phyloP scores from a whole-genome alignment of 2,888 invertebrate species.

The Apamea anceps region DNA sequence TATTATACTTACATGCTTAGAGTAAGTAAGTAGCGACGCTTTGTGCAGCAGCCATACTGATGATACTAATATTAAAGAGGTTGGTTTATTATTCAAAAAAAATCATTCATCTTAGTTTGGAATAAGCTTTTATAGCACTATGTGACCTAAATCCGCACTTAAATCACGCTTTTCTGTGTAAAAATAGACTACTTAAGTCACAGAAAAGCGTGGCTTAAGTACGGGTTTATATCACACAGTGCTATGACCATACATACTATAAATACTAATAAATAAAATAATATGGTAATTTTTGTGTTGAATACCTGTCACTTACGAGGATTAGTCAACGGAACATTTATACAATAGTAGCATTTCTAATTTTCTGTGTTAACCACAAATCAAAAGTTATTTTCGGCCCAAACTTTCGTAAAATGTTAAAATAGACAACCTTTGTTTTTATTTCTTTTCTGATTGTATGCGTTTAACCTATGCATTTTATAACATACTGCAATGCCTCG shows the following conservation, averaged over 20 bases:
- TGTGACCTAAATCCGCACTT: no score
- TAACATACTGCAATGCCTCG: not conserved
- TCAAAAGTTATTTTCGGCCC: not conserved
- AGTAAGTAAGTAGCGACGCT: not conserved
- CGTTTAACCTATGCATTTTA: not conserved
- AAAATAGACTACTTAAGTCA: no score
- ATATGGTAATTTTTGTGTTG: not conserved
- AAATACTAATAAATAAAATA: not conserved
- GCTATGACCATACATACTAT: no score
- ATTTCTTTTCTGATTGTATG: not conserved
- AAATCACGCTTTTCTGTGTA: no score
- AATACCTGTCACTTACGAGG: not conserved
- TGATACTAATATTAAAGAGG: not conserved
- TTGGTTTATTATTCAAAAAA: not conserved
- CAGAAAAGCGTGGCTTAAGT: no score
- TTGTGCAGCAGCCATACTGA: no score
- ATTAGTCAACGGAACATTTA: not conserved
- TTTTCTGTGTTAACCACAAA: not conserved
- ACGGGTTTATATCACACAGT: no score
- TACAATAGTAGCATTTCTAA: not conserved
- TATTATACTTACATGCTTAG: rapidly evolving
- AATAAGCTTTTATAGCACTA: no score
- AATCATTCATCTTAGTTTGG: not conserved
- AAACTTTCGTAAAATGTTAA: constrained; percentile 11
- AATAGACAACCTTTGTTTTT: not conserved